Evolutionary conservation across 2,113 vertebrate genomes (phyloP), one percentile per base, ranked within the genome.

Genomic region (Callionymus lyra): DNA sequence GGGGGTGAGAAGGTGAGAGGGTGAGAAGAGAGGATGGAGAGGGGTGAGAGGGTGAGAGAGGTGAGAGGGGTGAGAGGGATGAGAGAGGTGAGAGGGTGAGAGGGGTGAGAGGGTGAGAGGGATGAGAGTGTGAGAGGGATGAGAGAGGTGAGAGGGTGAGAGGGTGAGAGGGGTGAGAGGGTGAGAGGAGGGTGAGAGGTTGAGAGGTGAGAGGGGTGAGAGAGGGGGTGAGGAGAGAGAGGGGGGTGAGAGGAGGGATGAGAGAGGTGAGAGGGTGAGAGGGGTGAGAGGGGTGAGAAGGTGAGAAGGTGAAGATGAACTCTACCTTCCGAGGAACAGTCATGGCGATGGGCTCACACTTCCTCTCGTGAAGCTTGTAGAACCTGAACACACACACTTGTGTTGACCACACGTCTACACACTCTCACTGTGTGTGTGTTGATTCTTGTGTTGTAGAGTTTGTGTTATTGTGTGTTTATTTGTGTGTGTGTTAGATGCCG

Each of bases 361-460:
- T 90, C 61, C 87, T 76, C 69, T 90, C 88, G 0, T 86, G 88
- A 9, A 90, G 85, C 62, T 89, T 90, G 74, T 89, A 90, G 72
- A 90, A 90, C 59, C 88, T 90, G 53, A 19, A 40, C 27, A 18
- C 0, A 10, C 18, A 54, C 16, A n/a, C n/a, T n/a, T n/a, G n/a
- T n/a, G n/a, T n/a, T n/a, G n/a, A n/a, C n/a, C n/a, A n/a, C n/a
- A n/a, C n/a, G n/a, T n/a, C n/a, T n/a, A n/a, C n/a, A n/a, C n/a
- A n/a, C n/a, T n/a, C n/a, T n/a, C n/a, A n/a, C n/a, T n/a, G n/a
- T n/a, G n/a, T n/a, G n/a, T n/a, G n/a, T n/a, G n/a, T n/a, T n/a
- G n/a, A n/a, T n/a, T n/a, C n/a, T n/a, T n/a, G n/a, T n/a, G n/a
- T n/a, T n/a, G n/a, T n/a, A n/a, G n/a, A n/a, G n/a, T n/a, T n/a